Percentiles rank a stretch among this genome's conserved stretches.
Evolutionary conservation across 2,888 invertebrate species (phyloP).

Genomic region (Labia minor): DNA sequence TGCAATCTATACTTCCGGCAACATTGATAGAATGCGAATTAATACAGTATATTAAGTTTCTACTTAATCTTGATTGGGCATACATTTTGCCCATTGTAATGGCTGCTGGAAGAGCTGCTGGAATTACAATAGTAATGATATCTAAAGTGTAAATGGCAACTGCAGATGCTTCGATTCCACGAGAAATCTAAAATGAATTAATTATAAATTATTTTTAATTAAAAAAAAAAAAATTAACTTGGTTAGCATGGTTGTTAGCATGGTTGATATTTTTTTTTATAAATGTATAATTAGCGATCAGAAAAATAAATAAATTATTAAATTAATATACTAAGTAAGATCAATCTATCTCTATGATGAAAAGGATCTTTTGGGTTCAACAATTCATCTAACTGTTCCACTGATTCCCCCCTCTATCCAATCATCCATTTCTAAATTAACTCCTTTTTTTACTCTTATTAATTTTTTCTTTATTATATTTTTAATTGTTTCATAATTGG

Average conservation of each 20-base stretch:
- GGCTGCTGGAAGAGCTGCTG: conserved; percentile 48
- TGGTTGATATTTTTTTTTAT: background rate
- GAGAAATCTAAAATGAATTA: conserved; percentile 25
- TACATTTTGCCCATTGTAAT: conserved; percentile 38
- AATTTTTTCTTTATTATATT: no score
- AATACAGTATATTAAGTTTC: conserved; percentile 35
- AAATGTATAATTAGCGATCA: background rate
- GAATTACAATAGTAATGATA: conserved; percentile 50
- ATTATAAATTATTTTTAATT: no score
- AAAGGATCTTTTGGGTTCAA: no score
- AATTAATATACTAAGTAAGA: no score
- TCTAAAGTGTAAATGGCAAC: conserved; percentile 37
- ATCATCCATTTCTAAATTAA: no score
- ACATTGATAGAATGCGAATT: conserved; percentile 37
- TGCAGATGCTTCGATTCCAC: conserved; percentile 27
- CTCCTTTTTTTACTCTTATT: no score
- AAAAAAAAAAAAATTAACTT: background rate
- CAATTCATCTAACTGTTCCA: no score
- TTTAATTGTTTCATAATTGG: no score
- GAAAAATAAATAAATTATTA: no score
- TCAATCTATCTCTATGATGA: no score
- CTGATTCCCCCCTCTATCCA: no score
- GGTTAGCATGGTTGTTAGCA: background rate
- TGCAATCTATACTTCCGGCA: conserved; percentile 35
- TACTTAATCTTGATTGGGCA: conserved; percentile 34